Evolutionary conservation across 37 sponge, comb jelly and placozoan genomes (phyloP).

Genomic region (Axinella damicornis): DNA sequence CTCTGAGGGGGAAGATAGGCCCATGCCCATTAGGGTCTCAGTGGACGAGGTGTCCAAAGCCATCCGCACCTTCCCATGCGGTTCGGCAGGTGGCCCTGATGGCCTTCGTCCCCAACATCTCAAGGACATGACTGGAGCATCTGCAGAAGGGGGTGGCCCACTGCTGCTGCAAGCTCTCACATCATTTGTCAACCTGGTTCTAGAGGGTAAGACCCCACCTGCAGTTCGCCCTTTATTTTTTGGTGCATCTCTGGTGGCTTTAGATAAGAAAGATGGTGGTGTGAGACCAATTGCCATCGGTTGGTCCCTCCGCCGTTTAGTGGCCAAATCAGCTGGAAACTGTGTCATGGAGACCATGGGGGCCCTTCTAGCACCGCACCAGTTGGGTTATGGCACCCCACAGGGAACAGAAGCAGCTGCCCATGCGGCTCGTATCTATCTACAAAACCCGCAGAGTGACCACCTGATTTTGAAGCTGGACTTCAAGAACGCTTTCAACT

Average conservation of each 20-base stretch:
- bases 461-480: slow-evolving; percentile 24
- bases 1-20: too few species aligned
- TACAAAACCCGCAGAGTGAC: slow-evolving; percentile 3
- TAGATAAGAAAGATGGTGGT: slow-evolving; percentile 49
- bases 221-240: slow-evolving; percentile 36
- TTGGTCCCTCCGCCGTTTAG: slow-evolving; percentile 39
- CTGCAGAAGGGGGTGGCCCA: slow-evolving; percentile 18
- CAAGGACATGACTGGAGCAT: slow-evolving; percentile 11
- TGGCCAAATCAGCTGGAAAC: slow-evolving; percentile 22
- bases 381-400: background rate
- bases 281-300: slow-evolving; percentile 64
- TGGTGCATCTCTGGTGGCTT: slow-evolving; percentile 51
- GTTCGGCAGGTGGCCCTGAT: slow-evolving; percentile 62
- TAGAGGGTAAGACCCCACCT: slow-evolving; percentile 26
- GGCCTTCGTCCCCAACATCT: slow-evolving; percentile 56
- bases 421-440: slow-evolving; percentile 34
- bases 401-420: slow-evolving; percentile 29
- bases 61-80: slow-evolving; percentile 15
- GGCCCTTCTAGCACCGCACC: slow-evolving; percentile 7
- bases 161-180: slow-evolving; percentile 30
- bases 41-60: too few species aligned
- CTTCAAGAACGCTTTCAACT: background rate
- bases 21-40: too few species aligned
- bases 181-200: slow-evolving; percentile 19
- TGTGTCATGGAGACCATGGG: background rate